Percentiles rank a stretch among this genome's conserved stretches.
Conservation (phyloP, 1,140 invertebrate genomes). For the honey bee (Apis mellifera) region Amel_HAv3.1 CM009939.2:4300501-4301000, state of each 20-base stretch:
- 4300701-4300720: background rate
- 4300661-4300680: conserved; percentile 20
- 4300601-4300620: background rate
- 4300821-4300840: background rate
- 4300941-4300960: no score
- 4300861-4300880: background rate
- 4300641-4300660: background rate
- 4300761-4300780: background rate
- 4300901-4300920: background rate
- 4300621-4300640: background rate
- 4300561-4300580: conserved; percentile 26
- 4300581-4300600: conserved; percentile 17
- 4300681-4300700: background rate
- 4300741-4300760: background rate
- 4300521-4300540: conserved; percentile 31
- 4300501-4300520: background rate
- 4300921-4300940: background rate
- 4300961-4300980: no score
- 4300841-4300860: background rate
- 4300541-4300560: conserved; percentile 31
- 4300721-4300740: background rate
- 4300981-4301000: background rate
- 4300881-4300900: background rate
- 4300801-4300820: no score
- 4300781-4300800: no score